Base-by-base conservation (phyloP, 2,888 invertebrate species). In the Oasisia sp. region DNA sequence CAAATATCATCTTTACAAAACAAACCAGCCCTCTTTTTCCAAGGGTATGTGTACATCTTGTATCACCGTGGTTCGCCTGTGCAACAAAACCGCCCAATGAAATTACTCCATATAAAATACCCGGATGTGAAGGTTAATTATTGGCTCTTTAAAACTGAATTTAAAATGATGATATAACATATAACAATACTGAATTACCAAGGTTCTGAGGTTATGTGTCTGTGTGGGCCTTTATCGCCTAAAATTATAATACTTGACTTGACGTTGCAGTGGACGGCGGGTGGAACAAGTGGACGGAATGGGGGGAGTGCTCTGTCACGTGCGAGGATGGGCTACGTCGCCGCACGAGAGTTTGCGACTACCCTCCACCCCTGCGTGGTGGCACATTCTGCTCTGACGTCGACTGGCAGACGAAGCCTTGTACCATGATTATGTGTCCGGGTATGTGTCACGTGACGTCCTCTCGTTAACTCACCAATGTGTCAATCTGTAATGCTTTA, bases 261-360 rank as follows among this genome's bases (percentile, higher is more conserved):
- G 74, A 27, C 11, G 14, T 89, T 50, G 32, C 93, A 95, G 95
- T 95, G 27, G 94, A 94, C 90, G 95, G 95, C 9, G 95, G 94
- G 2, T 95, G 95, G 95, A 95, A 94, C 89, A 93, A 95, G 32
- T 95, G 95, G 95, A 93, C 93, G 19, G 91, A 93, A 9, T 95
- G 95, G 95, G 94, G 95, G n/a, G 94, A 94, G 0, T 95, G 95
- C 92, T 95, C 95, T 14, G 95, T 95, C 50, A 95, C 95, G 19
- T 95, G 95, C 94, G 95, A 95, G 90, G 94, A 94, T 92, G 95
- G 95, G 0, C 94, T 94, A 32, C 93, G 94, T 8, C 94, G 94
- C 12, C 92, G 95, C 74, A 95, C 94, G 50, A 94, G 95, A 32
- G 92, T 92, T 7, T 95, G 95, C 93, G 94, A 94, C 93, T 94